phyloP scores from a whole-genome alignment of 2,797 vertebrate genomes.

The Sebastes itinus region DNA sequence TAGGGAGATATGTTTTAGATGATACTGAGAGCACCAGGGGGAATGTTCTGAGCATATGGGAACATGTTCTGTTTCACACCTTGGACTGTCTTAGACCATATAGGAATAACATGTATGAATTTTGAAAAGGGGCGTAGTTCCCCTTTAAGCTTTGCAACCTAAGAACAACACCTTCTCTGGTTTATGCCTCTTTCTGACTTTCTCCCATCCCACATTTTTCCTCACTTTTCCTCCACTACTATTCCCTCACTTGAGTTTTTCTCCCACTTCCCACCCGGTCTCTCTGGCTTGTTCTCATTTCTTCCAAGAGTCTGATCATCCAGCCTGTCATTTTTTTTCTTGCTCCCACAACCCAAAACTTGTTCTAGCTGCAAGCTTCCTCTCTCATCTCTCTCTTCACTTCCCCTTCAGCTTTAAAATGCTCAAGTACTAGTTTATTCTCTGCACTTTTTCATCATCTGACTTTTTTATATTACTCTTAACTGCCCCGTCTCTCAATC shows the following conservation, averaged over 20 bases:
- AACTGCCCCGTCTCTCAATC: not conserved
- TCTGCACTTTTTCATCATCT: slow-evolving; percentile 27
- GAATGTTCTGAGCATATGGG: too few relatives aligned
- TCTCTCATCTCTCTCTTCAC: slow-evolving; percentile 1
- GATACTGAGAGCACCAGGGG: too few relatives aligned
- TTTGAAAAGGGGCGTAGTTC: too few relatives aligned
- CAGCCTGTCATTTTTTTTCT: slow-evolving; percentile 15
- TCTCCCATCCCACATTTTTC: not conserved
- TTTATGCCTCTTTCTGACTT: not conserved
- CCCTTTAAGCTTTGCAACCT: not conserved
- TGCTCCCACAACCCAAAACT: not conserved
- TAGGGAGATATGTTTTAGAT: too few relatives aligned
- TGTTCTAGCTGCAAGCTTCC: slow-evolving; percentile 5
- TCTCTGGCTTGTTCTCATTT: not conserved
- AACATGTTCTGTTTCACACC: too few relatives aligned
- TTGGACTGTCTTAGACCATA: too few relatives aligned
- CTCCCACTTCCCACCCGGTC: not conserved
- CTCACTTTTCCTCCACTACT: not conserved
- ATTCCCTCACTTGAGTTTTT: not conserved
- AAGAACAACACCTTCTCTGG: not conserved
- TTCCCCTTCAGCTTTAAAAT: slow-evolving; percentile 23
- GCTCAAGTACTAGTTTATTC: slow-evolving; percentile 11
- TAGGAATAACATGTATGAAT: too few relatives aligned
- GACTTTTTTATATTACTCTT: slow-evolving; percentile 20
- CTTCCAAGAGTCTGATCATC: slow-evolving; percentile 15